Evolutionary conservation across 2,888 invertebrate species (phyloP).

Genomic region (Protophormia terraenovae): DNA sequence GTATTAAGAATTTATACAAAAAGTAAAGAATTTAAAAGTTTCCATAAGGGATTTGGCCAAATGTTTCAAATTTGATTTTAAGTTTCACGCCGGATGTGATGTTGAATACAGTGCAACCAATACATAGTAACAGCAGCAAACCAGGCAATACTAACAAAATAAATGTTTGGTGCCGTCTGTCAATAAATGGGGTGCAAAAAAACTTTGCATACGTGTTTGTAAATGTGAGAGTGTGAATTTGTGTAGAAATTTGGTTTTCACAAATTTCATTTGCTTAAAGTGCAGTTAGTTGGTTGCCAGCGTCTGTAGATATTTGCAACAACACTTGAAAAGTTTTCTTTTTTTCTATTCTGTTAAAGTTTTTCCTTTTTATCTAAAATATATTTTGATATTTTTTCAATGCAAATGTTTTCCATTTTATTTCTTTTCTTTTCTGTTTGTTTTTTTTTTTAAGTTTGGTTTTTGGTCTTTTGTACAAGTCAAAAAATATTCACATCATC

Average conservation of each 20-base stretch:
- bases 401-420: conserved; percentile 38
- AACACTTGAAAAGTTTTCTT: conserved; percentile 29
- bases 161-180: conserved; percentile 28
- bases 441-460: conserved; percentile 33
- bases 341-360: neutral
- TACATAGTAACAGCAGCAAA: neutral
- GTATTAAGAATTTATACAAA: conserved; percentile 6
- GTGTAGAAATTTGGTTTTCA: conserved; percentile 16
- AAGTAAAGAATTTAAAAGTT: conserved; percentile 36
- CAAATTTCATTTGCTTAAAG: conserved; percentile 46
- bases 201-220: too few species aligned
- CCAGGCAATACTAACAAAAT: neutral
- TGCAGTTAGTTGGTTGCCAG: neutral
- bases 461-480: conserved; percentile 43
- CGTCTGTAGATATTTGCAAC: conserved; percentile 10
- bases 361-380: conserved; percentile 21
- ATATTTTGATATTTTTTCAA: conserved; percentile 37
- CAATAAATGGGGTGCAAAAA: conserved; percentile 37
- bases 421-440: neutral
- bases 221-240: neutral
- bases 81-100: conserved; percentile 33
- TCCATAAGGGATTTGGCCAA: conserved; percentile 50
- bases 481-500: conserved; percentile 55
- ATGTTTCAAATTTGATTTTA: conserved; percentile 65
- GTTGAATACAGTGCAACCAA: conserved; percentile 10